Evolutionary conservation across 2,113 vertebrate species (phyloP), one percentile per base, ranked within the genome.

Genomic region (Stigmatopora nigra): DNA sequence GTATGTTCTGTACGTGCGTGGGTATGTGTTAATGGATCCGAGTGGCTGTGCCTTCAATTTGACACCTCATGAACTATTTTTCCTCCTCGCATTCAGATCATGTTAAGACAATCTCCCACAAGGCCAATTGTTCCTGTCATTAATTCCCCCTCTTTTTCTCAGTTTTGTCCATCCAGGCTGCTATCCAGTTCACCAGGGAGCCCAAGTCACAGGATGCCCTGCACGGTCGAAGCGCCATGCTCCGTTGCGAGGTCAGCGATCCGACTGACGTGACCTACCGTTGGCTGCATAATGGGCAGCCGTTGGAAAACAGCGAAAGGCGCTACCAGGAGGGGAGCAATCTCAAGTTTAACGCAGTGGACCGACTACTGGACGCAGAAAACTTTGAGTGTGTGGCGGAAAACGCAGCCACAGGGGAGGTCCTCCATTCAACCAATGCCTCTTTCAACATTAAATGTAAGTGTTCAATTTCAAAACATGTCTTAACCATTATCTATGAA

Each of bases 391-490:
- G 97, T 0, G 87, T 94, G 49, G 96, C 89, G 0, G 70, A 59
- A 57, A 89, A 93, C 19, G 0, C 38, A 0, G 49, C 44, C 53
- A 91, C 80, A 0, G 91, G 91, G 67, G 92, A 96, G 75, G 75
- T 82, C 47, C 90, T 82, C 3, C 87, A 51, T 60, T 93, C 94
- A 13, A 87, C 87, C 76, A 94, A 92, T 0, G 96, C 93, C 0
- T 94, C 95, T 63, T 96, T 98, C 90, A 98, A 98, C 69, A 99
- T 99, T 82, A 99, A 99, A 83, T 99, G 97, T 99, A 89, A 97
- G 96, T 91, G 41, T 71, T 65, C 14, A 10, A 8, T 77, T 82
- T 74, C 72, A 25, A 46, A 16, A 9, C 15, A n/a, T 0, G 4
- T 70, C 68, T 57, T 67, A 57, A 11, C 67, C 58, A 22, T 55